phyloP scores from a whole-genome alignment of 2,888 invertebrate species.

The Conus canariensis region DNA sequence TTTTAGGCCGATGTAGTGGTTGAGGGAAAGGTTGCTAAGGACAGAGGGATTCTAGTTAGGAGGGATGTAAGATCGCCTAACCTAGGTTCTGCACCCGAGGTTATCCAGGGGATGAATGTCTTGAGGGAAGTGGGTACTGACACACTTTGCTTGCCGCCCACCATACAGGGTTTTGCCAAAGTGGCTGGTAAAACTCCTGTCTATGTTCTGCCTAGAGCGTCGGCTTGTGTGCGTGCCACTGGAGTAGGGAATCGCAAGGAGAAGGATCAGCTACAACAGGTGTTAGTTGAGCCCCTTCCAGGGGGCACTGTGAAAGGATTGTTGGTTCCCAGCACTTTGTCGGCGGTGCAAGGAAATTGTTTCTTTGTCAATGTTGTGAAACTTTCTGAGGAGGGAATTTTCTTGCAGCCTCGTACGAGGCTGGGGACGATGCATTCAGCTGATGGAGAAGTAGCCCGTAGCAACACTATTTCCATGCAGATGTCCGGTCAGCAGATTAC shows the following conservation, averaged over 20 bases:
- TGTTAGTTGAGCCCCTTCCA: background rate
- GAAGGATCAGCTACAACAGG: background rate
- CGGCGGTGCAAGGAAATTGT: too few species aligned
- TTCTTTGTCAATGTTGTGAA: background rate
- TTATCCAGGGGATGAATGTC: background rate
- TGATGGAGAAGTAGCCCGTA: background rate
- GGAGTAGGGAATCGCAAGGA: background rate
- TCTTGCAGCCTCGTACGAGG: background rate
- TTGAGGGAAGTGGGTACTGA: background rate
- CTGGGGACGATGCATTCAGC: background rate
- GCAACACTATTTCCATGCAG: background rate
- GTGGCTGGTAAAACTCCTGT: background rate
- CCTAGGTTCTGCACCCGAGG: background rate
- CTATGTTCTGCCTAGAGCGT: background rate
- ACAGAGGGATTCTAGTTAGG: background rate
- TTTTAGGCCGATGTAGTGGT: background rate
- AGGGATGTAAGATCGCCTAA: background rate
- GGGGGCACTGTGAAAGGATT: background rate
- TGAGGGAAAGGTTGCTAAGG: background rate
- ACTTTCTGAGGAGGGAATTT: background rate
- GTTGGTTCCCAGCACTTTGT: background rate
- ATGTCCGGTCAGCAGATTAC: background rate
- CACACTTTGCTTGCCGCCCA: background rate
- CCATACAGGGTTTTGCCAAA: background rate
- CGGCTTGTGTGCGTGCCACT: background rate